phyloP scores from a whole-genome alignment of 2,113 vertebrate genomes.

The Gallinago media region DNA sequence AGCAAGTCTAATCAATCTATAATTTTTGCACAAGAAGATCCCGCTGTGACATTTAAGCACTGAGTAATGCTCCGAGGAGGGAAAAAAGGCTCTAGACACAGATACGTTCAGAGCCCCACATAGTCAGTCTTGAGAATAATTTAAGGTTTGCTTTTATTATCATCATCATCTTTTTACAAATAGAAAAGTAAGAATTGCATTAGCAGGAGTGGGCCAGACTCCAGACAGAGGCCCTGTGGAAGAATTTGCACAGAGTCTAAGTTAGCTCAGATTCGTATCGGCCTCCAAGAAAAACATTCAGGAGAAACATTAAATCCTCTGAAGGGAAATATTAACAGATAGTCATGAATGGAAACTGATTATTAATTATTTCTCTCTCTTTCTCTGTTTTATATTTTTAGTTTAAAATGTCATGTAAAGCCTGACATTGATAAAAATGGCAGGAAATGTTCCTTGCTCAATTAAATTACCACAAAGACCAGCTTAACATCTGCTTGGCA shows the following conservation, averaged over 20 bases:
- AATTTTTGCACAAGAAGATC: background rate
- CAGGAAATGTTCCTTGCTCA: slow-evolving; percentile 80
- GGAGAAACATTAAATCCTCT: slow-evolving; percentile 74
- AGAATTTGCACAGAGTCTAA: slow-evolving; percentile 68
- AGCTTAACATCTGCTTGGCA: slow-evolving; percentile 78
- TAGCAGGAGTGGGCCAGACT: slow-evolving; percentile 49
- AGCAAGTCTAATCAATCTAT: slow-evolving; percentile 32
- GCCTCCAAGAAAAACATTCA: slow-evolving; percentile 80
- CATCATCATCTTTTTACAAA: slow-evolving; percentile 59
- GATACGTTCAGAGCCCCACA: slow-evolving; percentile 20
- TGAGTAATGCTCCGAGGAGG: background rate
- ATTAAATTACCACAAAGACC: slow-evolving; percentile 75
- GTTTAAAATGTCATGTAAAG: slow-evolving; percentile 76
- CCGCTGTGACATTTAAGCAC: slow-evolving; percentile 22
- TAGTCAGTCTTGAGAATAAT: slow-evolving; percentile 41
- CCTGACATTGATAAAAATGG: slow-evolving; percentile 80
- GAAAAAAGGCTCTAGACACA: background rate
- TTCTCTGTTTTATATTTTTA: slow-evolving; percentile 71
- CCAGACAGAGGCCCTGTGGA: slow-evolving; percentile 67
- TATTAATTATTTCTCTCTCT: slow-evolving; percentile 77
- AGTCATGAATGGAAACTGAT: slow-evolving; percentile 74
- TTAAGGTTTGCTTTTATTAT: slow-evolving; percentile 55
- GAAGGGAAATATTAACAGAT: slow-evolving; percentile 76
- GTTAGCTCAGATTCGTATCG: slow-evolving; percentile 64
- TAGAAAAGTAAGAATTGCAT: slow-evolving; percentile 58